A percentile compares a stretch with the other conserved stretches of the same genome.
Evolutionary conservation across 2,113 vertebrate species (phyloP).

Genomic region (Dasyurus viverrinus): DNA sequence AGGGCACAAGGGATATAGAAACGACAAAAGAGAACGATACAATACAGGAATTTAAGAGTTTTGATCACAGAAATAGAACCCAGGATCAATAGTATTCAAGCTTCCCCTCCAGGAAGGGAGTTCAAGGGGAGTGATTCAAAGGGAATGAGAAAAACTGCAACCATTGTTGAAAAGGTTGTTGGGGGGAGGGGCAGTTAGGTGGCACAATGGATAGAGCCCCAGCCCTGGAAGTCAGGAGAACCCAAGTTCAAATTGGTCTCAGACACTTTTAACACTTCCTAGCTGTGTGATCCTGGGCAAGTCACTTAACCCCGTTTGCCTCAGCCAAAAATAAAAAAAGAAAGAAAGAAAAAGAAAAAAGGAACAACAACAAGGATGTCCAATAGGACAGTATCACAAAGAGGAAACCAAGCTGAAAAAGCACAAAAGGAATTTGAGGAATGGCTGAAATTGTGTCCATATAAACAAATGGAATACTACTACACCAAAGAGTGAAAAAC

Average conservation of each 20-base stretch:
- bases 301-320: too few relatives aligned
- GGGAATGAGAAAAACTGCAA: background rate
- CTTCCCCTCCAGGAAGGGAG: too few relatives aligned
- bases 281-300: too few relatives aligned
- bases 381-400: background rate
- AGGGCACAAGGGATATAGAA: background rate
- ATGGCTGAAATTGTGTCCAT: background rate
- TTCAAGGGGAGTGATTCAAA: background rate
- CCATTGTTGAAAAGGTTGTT: background rate
- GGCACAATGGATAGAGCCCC: too few relatives aligned
- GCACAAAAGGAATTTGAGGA: background rate
- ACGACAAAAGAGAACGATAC: background rate
- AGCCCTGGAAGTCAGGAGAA: too few relatives aligned
- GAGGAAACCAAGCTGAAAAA: background rate
- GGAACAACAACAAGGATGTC: background rate
- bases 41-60: background rate
- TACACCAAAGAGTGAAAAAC: background rate
- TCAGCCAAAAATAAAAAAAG: too few relatives aligned
- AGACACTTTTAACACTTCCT: too few relatives aligned
- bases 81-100: too few relatives aligned
- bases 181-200: too few relatives aligned
- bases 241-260: too few relatives aligned
- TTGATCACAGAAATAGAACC: background rate
- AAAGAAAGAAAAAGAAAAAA: too few relatives aligned
- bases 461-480: background rate